These are phyloP conservation scores for Turdus rufiventris DNA, from an alignment of 2,113 vertebrate species.

Conservation along the genomic window DNA sequence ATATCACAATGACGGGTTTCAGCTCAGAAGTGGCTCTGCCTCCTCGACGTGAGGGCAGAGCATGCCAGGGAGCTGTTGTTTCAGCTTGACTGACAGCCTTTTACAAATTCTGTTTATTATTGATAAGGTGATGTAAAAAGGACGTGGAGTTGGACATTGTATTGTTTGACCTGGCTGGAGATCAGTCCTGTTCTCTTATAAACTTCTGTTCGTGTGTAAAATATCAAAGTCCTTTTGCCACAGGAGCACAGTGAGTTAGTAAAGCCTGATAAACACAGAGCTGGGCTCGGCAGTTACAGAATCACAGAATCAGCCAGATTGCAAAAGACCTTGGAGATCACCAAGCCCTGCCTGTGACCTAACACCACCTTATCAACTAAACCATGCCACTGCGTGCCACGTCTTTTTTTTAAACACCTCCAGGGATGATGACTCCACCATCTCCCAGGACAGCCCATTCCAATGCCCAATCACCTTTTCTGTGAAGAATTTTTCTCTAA, in stretches of 20 bases:
- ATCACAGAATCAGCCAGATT: neutral
- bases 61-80: neutral
- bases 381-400: neutral
- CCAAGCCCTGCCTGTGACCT: neutral
- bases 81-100: neutral
- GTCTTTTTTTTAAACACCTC: neutral
- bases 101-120: neutral
- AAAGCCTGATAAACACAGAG: neutral
- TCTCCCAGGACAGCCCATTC: neutral
- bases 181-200: neutral
- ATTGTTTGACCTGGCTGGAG: conserved; percentile 26
- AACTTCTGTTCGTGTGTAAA: neutral
- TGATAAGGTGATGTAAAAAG: neutral
- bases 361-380: neutral
- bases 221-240: conserved; percentile 34
- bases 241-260: neutral
- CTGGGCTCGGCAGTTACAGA: neutral
- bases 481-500: neutral
- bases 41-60: neutral
- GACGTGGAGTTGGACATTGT: neutral
- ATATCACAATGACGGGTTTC: neutral
- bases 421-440: neutral
- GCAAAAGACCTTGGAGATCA: neutral
- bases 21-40: neutral
- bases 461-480: neutral